These are phyloP conservation scores for Cavia porcellus DNA, from an alignment of 2,113 vertebrate genomes.

Conservation along the genomic window DNA sequence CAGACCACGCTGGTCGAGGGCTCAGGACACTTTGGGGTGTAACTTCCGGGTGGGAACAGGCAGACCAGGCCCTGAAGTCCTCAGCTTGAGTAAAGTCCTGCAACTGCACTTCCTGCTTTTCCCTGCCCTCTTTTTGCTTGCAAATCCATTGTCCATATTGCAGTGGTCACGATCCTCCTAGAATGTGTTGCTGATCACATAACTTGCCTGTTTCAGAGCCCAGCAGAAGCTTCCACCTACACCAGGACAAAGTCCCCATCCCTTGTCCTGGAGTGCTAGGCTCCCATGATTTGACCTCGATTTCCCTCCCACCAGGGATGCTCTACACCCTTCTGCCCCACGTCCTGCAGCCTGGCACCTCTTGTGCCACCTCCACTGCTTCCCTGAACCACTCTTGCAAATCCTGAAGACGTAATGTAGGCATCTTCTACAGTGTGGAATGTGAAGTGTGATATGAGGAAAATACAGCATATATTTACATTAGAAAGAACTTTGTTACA, in stretches of 20 bases:
- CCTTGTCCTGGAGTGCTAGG: background rate
- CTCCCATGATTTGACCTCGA: background rate
- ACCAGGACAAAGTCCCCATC: background rate
- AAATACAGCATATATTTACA: background rate
- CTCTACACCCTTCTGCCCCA: background rate
- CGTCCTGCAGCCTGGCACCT: background rate
- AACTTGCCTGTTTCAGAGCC: background rate
- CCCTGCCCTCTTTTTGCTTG: background rate
- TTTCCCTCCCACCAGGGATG: background rate
- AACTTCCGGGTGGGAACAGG: background rate
- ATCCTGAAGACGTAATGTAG: background rate
- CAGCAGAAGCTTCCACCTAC: background rate
- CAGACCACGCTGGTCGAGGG: background rate
- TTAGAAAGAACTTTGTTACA: background rate
- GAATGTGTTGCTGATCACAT: background rate
- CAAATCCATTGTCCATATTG: background rate
- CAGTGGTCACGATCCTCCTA: background rate
- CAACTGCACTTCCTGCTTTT: background rate
- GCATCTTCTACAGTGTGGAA: background rate
- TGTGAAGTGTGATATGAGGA: background rate
- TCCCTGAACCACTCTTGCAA: background rate
- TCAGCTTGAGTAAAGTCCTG: background rate
- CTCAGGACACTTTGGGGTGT: background rate
- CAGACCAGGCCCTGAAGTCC: background rate
- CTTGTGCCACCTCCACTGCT: background rate